phyloP scores from a whole-genome alignment of 2,888 invertebrate species.

The Synanthedon vespiformis region DNA sequence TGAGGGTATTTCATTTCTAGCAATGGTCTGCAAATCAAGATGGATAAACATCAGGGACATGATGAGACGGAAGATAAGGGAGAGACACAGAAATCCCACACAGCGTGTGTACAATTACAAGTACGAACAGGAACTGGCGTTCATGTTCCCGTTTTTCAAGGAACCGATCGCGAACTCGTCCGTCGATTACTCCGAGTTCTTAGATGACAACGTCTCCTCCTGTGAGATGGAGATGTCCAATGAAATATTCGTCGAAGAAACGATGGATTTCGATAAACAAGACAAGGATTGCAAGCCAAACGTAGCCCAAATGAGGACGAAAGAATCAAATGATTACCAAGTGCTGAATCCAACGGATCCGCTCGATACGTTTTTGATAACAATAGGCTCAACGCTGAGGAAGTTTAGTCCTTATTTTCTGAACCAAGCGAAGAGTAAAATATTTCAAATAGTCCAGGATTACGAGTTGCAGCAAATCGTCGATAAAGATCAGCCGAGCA shows the following conservation, averaged over 20 bases:
- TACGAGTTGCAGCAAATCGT: slow-evolving; percentile 54
- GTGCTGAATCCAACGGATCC: slow-evolving; percentile 40
- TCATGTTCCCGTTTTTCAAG: slow-evolving; percentile 45
- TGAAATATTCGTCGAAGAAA: slow-evolving; percentile 25
- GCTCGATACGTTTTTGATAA: slow-evolving; percentile 46
- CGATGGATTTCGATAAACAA: slow-evolving; percentile 19
- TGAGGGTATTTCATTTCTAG: slow-evolving; percentile 21
- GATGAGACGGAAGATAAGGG: slow-evolving; percentile 46
- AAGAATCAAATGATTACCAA: slow-evolving; percentile 22
- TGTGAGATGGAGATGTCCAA: slow-evolving; percentile 26
- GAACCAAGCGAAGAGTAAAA: slow-evolving; percentile 58
- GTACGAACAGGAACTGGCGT: slow-evolving; percentile 47
- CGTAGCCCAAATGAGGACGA: slow-evolving; percentile 10
- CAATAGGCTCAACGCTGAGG: slow-evolving; percentile 44
- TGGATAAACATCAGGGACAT: slow-evolving; percentile 59
- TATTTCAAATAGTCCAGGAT: slow-evolving; percentile 59
- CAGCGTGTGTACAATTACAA: slow-evolving; percentile 41
- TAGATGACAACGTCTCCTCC: slow-evolving; percentile 21
- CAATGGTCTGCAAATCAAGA: slow-evolving; percentile 41
- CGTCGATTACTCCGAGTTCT: slow-evolving; percentile 29
- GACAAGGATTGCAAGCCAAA: slow-evolving; percentile 25
- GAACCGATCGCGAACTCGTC: slow-evolving; percentile 13
- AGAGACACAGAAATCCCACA: slow-evolving; percentile 32
- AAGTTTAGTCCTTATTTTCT: slow-evolving; percentile 49
- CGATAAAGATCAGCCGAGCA: slow-evolving; percentile 16